Evolutionary conservation across 2,888 invertebrate species (phyloP), one percentile per base, ranked within the genome.

Genomic region (Ophioninae sp.): DNA sequence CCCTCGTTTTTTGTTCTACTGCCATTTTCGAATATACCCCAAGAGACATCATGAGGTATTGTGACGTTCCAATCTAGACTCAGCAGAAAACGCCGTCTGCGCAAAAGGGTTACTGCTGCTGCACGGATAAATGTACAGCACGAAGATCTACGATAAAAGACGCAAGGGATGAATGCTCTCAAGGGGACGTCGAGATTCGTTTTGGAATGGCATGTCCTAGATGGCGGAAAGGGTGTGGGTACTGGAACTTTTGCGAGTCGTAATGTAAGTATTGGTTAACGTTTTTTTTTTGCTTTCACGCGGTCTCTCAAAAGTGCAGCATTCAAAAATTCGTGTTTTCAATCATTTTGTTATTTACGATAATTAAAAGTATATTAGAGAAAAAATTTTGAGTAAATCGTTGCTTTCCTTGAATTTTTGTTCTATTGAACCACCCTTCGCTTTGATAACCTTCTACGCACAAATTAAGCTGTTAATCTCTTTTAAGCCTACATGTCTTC

Each of bases 51-150:
- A 67, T 61, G 79, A 56, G 65, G 72, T 63, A 72, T 75, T 44
- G 78, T 84, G 84, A 84, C 84, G 78, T 84, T 84, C 79, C 84
- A 84, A 84, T 81, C 78, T 81, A 61, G 58, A 78, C 79, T 77
- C 74, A 76, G 64, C 51, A 44, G 61, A 68, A 79, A 44, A 67
- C 44, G 17, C 37, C 44, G 6, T 56, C 39, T 39, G 65, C 39
- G 44, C 20, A 69, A 20, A 61, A 74, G 8, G 17, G 73, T 30
- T 67, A 20, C 51, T 44, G 69, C 30, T 51, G 67, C 77, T 69
- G 80, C 56, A 63, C 59, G 39, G 69, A 72, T 59, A 39, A 63
- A 68, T 58, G 61, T 51, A 44, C 59, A 61, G 17, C 23, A 30
- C 44, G 64, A 63, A 61, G 20, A 58, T 63, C 10, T 41, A 65